A percentile compares a stretch with the other conserved stretches of the same genome.
Evolutionary conservation across 2,797 vertebrate species (phyloP).

Genomic region (Circus cinereus): DNA sequence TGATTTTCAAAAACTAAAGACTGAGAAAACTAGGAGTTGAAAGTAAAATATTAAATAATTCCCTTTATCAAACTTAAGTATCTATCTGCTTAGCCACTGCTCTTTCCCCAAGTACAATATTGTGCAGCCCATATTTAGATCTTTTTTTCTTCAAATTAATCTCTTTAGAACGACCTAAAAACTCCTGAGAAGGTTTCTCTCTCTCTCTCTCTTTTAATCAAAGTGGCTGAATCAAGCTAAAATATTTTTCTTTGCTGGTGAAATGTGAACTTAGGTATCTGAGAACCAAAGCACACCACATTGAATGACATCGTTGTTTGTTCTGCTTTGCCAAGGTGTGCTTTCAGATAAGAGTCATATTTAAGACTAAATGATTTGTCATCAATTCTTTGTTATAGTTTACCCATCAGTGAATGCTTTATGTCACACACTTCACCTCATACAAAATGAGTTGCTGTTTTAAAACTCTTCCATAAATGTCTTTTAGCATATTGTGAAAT

Average conservation of each 20-base stretch:
- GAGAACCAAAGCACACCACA: background rate
- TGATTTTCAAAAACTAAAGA: background rate
- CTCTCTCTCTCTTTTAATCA: background rate
- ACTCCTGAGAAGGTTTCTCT: background rate
- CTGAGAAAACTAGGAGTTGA: background rate
- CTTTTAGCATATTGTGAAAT: background rate
- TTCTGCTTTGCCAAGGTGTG: background rate
- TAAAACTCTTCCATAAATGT: background rate
- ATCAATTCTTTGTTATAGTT: background rate
- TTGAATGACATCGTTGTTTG: background rate
- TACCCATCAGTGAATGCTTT: background rate
- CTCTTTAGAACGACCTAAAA: background rate
- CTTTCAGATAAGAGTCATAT: slow-evolving; percentile 7
- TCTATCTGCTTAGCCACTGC: background rate
- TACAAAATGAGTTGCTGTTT: background rate
- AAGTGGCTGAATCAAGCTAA: background rate
- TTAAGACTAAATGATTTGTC: slow-evolving; percentile 30
- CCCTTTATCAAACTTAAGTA: background rate
- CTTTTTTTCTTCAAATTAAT: background rate
- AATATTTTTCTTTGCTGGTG: background rate
- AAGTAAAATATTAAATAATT: background rate
- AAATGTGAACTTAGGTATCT: background rate
- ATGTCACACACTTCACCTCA: background rate
- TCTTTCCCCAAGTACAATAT: background rate
- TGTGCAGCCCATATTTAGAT: background rate